These are phyloP conservation scores for Chionomys nivalis DNA, from an alignment of 2,113 vertebrate genomes.

Conservation along the genomic window DNA sequence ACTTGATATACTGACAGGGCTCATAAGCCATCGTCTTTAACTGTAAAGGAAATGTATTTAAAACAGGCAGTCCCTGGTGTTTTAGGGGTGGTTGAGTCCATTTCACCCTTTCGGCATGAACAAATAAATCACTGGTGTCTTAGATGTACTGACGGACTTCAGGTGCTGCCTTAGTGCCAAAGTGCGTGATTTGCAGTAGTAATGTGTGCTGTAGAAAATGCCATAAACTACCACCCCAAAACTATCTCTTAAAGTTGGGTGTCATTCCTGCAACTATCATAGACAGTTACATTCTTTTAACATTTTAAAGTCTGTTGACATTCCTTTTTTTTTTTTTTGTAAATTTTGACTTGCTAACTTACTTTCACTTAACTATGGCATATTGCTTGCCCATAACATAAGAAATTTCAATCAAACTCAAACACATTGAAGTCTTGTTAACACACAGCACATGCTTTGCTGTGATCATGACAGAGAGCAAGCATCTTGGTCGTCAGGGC, in stretches of 20 bases:
- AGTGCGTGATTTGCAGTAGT: neutral
- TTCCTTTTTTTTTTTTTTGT: neutral
- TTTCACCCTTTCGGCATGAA: too few species aligned
- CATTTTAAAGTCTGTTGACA: neutral
- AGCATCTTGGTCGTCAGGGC: neutral
- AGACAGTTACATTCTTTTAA: neutral
- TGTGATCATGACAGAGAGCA: neutral
- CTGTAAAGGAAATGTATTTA: neutral
- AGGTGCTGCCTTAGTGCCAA: neutral
- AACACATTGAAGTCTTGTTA: neutral
- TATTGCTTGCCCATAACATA: neutral
- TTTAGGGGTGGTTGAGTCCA: neutral
- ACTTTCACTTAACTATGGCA: constrained; percentile 23
- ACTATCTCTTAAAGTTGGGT: neutral
- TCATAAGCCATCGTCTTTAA: neutral
- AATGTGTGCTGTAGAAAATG: neutral
- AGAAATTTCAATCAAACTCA: constrained; percentile 1
- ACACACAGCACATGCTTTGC: neutral
- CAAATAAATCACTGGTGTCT: neutral
- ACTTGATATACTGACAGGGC: neutral
- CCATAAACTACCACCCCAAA: neutral
- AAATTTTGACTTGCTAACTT: constrained; percentile 21
- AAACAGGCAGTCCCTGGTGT: neutral
- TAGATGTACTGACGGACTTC: neutral
- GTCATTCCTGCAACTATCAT: neutral